Percentiles rank a stretch among this genome's conserved stretches.
These are phyloP conservation scores for Chaunax sp. DNA, from an alignment of 2,797 vertebrate species.

Conservation along the genomic window DNA sequence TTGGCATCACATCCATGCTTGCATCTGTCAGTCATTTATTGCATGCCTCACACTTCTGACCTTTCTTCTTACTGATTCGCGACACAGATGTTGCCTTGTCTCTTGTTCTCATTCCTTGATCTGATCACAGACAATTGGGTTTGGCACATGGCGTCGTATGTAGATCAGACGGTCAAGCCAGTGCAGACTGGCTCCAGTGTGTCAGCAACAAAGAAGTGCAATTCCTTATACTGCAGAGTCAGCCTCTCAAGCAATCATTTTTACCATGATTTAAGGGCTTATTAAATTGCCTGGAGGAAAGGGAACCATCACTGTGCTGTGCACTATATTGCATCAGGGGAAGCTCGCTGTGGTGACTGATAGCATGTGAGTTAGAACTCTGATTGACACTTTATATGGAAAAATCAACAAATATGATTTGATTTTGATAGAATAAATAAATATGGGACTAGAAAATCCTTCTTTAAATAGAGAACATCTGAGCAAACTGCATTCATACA, in stretches of 20 bases:
- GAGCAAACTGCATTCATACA: constrained; percentile 40
- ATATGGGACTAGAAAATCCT: constrained; percentile 41
- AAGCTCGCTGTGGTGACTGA: constrained; percentile 57
- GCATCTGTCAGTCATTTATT: constrained; percentile 76
- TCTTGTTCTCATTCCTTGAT: constrained; percentile 38
- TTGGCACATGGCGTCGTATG: constrained; percentile 67
- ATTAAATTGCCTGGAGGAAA: constrained; percentile 67
- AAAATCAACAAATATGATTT: constrained; percentile 63
- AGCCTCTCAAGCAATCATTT: constrained; percentile 71
- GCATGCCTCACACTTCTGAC: constrained; percentile 64
- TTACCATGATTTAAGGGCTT: constrained; percentile 77
- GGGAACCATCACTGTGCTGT: constrained; percentile 52
- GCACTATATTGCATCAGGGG: constrained; percentile 53
- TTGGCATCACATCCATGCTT: constrained; percentile 58
- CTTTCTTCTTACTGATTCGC: constrained; percentile 61
- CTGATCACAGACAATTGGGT: constrained; percentile 61
- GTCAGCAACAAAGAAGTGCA: constrained; percentile 63
- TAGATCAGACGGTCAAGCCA: constrained; percentile 68
- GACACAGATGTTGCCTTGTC: constrained; percentile 65
- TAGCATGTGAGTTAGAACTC: constrained; percentile 45
- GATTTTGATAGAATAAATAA: constrained; percentile 62
- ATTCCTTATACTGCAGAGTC: constrained; percentile 62
- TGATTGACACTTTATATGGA: constrained; percentile 66
- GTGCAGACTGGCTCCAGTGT: constrained; percentile 60
- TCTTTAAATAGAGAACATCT: constrained; percentile 52